These are phyloP conservation scores for Drosophila austrosaltans DNA, from an alignment of 2,888 invertebrate genomes.

Conservation along the genomic window DNA sequence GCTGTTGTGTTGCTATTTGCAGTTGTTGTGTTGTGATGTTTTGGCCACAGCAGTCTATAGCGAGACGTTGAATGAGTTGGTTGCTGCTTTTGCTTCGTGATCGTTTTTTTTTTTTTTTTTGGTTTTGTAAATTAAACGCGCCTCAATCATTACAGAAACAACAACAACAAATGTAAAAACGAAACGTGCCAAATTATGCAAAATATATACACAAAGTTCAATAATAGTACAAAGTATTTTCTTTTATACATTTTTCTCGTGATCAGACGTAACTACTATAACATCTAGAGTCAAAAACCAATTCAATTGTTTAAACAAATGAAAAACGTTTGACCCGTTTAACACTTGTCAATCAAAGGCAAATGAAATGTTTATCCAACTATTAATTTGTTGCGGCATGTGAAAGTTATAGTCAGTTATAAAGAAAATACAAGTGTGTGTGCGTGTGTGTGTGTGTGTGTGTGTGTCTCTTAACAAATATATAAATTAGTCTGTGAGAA, in stretches of 20 bases:
- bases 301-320: neutral
- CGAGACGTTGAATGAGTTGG: conserved; percentile 34
- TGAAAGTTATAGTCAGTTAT: neutral
- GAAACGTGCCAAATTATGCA: conserved; percentile 34
- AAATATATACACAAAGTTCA: conserved; percentile 9
- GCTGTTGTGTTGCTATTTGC: conserved; percentile 18
- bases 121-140: conserved; percentile 53
- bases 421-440: too few relatives aligned
- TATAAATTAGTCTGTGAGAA: conserved; percentile 1
- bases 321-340: conserved; percentile 19
- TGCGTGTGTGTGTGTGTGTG: too few relatives aligned
- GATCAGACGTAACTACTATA: conserved; percentile 1
- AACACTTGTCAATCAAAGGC: conserved; percentile 28
- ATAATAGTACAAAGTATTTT: neutral
- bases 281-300: neutral
- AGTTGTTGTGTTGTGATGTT: conserved; percentile 20
- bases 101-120: conserved; percentile 56
- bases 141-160: conserved; percentile 50
- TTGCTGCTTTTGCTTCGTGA: conserved; percentile 59
- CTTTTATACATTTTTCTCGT: neutral
- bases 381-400: neutral
- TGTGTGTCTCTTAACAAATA: too few relatives aligned
- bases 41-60: conserved; percentile 34
- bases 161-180: conserved; percentile 15
- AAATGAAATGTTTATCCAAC: conserved; percentile 28